Evolutionary conservation across 1,140 invertebrate species (phyloP).

Genomic region (Ips typographus): DNA sequence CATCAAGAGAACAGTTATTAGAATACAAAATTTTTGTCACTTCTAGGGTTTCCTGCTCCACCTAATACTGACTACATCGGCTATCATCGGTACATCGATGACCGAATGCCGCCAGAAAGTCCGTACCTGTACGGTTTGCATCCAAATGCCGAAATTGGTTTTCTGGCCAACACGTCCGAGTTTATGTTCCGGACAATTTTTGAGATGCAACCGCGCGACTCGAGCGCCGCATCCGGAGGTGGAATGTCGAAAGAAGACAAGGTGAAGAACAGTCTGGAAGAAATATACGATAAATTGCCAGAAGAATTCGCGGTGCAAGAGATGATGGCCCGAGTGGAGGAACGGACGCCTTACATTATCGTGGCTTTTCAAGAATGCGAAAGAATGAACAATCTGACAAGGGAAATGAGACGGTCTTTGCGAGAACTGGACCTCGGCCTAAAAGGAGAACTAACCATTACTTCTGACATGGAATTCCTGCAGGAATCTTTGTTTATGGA

Average conservation of each 20-base stretch:
- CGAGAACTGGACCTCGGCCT: slow-evolving; percentile 78
- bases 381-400: slow-evolving; percentile 86
- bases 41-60: slow-evolving; percentile 63
- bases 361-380: slow-evolving; percentile 96
- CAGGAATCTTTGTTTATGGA: slow-evolving; percentile 85
- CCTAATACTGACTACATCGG: slow-evolving; percentile 83
- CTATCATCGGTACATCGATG: slow-evolving; percentile 90
- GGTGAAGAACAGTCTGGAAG: slow-evolving; percentile 79
- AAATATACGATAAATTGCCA: slow-evolving; percentile 86
- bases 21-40: background rate
- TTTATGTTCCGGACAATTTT: slow-evolving; percentile 86
- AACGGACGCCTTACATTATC: slow-evolving; percentile 87
- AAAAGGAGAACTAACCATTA: slow-evolving; percentile 88
- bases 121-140: slow-evolving; percentile 90
- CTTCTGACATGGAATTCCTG: slow-evolving; percentile 86
- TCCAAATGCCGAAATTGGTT: slow-evolving; percentile 94
- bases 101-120: slow-evolving; percentile 82
- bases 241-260: slow-evolving; percentile 78
- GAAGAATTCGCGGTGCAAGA: slow-evolving; percentile 87
- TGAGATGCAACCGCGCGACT: slow-evolving; percentile 87
- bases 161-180: slow-evolving; percentile 83
- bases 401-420: slow-evolving; percentile 78
- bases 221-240: slow-evolving; percentile 65
- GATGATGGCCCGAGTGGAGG: slow-evolving; percentile 84
- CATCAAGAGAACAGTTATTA: background rate